A percentile compares a stretch with the other conserved stretches of the same genome.
Conservation (phyloP, 2,797 vertebrate genomes). For the Molothrus ater region DNA sequence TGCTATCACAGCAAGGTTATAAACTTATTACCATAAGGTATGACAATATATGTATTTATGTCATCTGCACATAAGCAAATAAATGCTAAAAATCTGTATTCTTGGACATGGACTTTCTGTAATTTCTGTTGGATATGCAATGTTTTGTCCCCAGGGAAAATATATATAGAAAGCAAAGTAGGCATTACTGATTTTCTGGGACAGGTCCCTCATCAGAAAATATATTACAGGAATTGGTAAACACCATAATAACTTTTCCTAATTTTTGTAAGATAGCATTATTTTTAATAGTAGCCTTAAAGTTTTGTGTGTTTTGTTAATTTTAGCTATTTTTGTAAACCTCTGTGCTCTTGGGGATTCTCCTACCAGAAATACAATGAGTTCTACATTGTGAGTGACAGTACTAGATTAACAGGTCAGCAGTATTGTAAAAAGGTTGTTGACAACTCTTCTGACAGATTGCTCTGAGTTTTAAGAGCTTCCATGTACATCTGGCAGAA, state of each 20-base stretch:
- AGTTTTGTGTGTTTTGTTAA: background rate
- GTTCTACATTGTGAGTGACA: background rate
- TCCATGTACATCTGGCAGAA: background rate
- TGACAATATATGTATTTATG: background rate
- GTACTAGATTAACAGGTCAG: conserved; percentile 32
- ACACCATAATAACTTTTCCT: background rate
- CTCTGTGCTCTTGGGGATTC: background rate
- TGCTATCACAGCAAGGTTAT: background rate
- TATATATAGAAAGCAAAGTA: background rate
- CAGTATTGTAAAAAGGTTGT: background rate
- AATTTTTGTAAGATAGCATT: background rate
- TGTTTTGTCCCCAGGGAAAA: background rate
- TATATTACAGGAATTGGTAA: background rate
- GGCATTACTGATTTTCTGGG: background rate
- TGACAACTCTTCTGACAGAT: background rate
- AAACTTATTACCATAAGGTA: background rate
- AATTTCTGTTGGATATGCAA: background rate
- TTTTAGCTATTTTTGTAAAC: background rate
- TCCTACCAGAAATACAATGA: background rate
- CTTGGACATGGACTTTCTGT: background rate
- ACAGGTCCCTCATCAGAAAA: background rate
- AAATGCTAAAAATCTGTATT: background rate
- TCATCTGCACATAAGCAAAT: background rate
- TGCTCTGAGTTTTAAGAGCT: conserved; percentile 16
- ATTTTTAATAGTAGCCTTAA: background rate